These are phyloP conservation scores for Semotilus atromaculatus DNA, from an alignment of 2,797 vertebrate genomes.

Conservation along the genomic window DNA sequence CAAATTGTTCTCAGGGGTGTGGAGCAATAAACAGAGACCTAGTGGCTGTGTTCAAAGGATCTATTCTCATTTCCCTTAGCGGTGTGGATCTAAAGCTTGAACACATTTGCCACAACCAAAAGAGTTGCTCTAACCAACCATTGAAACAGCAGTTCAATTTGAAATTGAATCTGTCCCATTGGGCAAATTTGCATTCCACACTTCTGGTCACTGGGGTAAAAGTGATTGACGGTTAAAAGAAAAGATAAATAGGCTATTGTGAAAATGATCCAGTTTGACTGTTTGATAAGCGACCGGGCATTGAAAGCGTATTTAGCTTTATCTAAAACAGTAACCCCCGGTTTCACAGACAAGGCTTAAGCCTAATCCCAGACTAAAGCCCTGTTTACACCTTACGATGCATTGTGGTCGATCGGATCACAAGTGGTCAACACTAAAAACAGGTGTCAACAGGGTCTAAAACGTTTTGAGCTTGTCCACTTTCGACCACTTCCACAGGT, in stretches of 20 bases:
- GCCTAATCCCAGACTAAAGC: no score
- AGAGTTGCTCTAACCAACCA: constrained; percentile 29
- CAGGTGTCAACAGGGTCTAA: no score
- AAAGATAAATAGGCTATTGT: not conserved
- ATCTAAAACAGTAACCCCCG: not conserved
- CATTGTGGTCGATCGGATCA: no score
- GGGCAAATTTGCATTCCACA: constrained; percentile 4
- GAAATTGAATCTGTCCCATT: constrained; percentile 19
- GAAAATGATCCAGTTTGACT: not conserved
- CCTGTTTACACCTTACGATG: no score
- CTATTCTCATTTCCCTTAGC: not conserved
- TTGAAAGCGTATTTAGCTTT: not conserved
- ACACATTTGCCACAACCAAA: not conserved
- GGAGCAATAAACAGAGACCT: not conserved
- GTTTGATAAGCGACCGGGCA: not conserved
- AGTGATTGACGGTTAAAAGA: not conserved
- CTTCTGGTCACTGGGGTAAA: not conserved
- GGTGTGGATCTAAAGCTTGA: not conserved
- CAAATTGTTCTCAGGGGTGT: not conserved
- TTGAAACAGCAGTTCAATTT: constrained; percentile 36
- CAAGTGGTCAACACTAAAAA: no score
- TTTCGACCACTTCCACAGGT: no score
- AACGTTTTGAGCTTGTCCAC: no score
- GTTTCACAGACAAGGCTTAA: no score
- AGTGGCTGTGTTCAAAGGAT: not conserved